Conservation (phyloP, 2,888 invertebrate species). For the Synanthedon formicaeformis region DNA sequence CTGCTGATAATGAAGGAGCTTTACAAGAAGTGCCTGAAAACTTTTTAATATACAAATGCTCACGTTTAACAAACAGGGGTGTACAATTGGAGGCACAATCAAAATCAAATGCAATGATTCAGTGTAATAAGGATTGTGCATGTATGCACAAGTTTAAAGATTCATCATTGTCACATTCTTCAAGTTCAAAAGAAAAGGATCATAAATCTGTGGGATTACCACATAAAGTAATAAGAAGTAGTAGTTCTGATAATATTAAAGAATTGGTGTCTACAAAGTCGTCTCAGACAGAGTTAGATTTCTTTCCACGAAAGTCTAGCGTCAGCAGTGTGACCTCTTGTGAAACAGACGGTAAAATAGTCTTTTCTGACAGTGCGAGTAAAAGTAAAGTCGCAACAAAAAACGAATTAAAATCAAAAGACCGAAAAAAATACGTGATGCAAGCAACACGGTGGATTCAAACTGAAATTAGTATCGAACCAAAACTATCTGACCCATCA, state of each 20-base stretch:
- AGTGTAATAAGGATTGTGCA: not conserved
- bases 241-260: not conserved
- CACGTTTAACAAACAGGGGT: constrained; percentile 25
- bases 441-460: constrained; percentile 39
- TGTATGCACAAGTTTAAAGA: not conserved
- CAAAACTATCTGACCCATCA: constrained; percentile 48
- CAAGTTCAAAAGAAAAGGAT: not conserved
- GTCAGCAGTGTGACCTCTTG: constrained; percentile 16
- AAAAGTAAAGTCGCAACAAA: not conserved
- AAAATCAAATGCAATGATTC: constrained; percentile 3
- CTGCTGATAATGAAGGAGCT: constrained; percentile 22
- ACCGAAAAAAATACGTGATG: not conserved
- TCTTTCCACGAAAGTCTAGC: constrained; percentile 16
- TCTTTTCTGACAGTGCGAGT: not conserved
- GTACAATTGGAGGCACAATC: constrained; percentile 17
- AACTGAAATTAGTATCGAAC: constrained; percentile 58
- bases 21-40: constrained; percentile 28
- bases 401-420: not conserved
- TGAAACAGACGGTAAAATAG: constrained; percentile 5
- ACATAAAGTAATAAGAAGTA: not conserved
- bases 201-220: not conserved
- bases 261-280: constrained; percentile 24
- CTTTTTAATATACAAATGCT: constrained; percentile 44
- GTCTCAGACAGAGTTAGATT: constrained; percentile 41
- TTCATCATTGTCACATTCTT: not conserved